Evolutionary conservation across 2,888 invertebrate species (phyloP), one percentile per base, ranked within the genome.

Genomic region (Harpalus rubripes): DNA sequence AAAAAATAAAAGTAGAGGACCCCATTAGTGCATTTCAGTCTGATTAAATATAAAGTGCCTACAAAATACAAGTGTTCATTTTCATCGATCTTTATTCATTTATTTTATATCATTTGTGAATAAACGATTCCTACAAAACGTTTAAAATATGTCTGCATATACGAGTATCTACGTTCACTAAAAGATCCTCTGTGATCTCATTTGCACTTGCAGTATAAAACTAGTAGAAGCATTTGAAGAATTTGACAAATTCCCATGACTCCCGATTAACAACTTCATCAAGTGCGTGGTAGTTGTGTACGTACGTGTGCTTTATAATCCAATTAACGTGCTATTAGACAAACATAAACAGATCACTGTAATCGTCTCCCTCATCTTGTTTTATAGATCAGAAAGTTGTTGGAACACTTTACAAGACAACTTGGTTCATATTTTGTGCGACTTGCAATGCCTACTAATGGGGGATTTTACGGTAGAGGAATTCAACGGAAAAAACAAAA

Each of bases 261-360:
- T 41, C 16, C 10, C 18, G 16, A 74, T 41, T 22, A 74, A 74
- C 72, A 74, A 44, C 72, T 74, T 74, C 18, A 74, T 74, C 41
- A 74, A 44, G 72, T 74, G 44, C 44, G 16, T 74, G 72, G 68
- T 68, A 39, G 32, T 32, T 68, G 44, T 41, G 44, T 74, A 12
- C 72, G 72, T 44, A 18, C 52, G 44, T 52, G 72, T 74, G 41
- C 72, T 74, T 74, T 74, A 74, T 74, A 74, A 74, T 74, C 72
- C 72, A 74, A 74, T 74, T 74, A 74, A 74, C 72, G 72, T 44
- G 72, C 72, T 74, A 74, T 74, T 74, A 74, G 44, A 44, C 72
- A 74, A 44, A 74, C 72, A 74, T 74, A 74, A 74, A 74, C 72
- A 74, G 72, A 74, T 74, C 72, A 74, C 72, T 41, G 22, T 74